A percentile compares a stretch with the other conserved stretches of the same genome.
These are phyloP conservation scores for Dastarcus helophoroides DNA, from an alignment of 2,888 invertebrate genomes.

Conservation along the genomic window DNA sequence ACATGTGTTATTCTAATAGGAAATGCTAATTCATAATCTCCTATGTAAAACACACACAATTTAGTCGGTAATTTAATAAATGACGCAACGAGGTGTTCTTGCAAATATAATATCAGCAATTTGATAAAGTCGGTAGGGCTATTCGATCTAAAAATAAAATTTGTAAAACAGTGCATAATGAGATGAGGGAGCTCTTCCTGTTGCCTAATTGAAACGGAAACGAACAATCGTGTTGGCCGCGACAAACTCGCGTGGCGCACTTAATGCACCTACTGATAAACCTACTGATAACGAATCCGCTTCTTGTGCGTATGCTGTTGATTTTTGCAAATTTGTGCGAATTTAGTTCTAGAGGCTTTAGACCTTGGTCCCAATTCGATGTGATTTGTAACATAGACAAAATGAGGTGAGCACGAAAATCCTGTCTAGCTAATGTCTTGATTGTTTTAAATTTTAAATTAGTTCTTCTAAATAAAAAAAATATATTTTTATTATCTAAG, in stretches of 20 bases:
- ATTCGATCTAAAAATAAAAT: slow-evolving; percentile 35
- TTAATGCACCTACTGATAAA: slow-evolving; percentile 26
- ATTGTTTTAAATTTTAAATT: no score
- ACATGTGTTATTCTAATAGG: no score
- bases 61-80: no score
- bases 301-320: no score
- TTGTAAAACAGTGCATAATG: slow-evolving; percentile 39
- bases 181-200: slow-evolving; percentile 40
- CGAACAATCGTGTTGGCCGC: slow-evolving; percentile 37
- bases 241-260: slow-evolving; percentile 33
- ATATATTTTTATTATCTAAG: no score
- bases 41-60: no score
- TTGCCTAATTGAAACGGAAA: slow-evolving; percentile 39
- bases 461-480: no score
- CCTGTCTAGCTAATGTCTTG: no score
- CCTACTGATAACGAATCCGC: slow-evolving; percentile 22
- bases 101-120: no score
- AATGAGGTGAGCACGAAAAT: slow-evolving; percentile 1
- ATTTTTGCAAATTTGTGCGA: background rate
- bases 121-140: background rate
- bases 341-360: background rate
- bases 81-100: no score
- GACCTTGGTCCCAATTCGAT: background rate
- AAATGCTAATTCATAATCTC: no score
- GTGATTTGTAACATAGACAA: background rate